These are phyloP conservation scores for Elaphurus davidianus DNA, from an alignment of 2,113 vertebrate genomes.

Conservation along the genomic window DNA sequence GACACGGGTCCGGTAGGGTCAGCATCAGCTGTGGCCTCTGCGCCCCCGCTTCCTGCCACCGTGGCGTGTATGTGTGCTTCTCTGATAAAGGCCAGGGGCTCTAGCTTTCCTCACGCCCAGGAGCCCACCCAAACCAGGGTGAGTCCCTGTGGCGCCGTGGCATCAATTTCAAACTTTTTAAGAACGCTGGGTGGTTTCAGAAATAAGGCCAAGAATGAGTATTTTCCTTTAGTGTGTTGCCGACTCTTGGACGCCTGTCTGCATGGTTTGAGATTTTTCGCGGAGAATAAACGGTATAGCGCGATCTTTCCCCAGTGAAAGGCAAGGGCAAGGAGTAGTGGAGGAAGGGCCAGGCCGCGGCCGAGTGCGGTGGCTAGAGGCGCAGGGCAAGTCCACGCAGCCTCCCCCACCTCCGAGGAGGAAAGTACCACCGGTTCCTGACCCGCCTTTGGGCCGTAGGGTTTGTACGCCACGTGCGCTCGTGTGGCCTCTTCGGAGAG, in stretches of 20 bases:
- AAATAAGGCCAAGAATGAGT: neutral
- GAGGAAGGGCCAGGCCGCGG: neutral
- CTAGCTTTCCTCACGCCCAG: neutral
- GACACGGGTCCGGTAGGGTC: neutral
- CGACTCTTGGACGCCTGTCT: neutral
- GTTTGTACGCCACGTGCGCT: neutral
- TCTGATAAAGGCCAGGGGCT: neutral
- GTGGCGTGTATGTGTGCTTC: neutral
- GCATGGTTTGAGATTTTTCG: neutral
- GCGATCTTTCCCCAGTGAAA: neutral
- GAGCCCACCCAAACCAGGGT: neutral
- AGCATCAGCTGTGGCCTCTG: neutral
- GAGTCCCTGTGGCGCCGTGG: neutral
- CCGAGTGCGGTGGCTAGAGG: neutral
- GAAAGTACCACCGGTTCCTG: neutral
- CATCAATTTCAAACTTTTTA: neutral
- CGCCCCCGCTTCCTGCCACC: neutral
- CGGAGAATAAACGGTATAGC: neutral
- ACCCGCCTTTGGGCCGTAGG: neutral
- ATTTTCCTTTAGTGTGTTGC: neutral
- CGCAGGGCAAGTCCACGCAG: neutral
- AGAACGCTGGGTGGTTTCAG: neutral
- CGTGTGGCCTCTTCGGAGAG: neutral
- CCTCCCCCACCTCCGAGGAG: neutral
- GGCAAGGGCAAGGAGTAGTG: neutral